Percentiles rank a stretch among this genome's conserved stretches.
Evolutionary conservation across 2,113 vertebrate genomes (phyloP).

Genomic region (Labeo catla): DNA sequence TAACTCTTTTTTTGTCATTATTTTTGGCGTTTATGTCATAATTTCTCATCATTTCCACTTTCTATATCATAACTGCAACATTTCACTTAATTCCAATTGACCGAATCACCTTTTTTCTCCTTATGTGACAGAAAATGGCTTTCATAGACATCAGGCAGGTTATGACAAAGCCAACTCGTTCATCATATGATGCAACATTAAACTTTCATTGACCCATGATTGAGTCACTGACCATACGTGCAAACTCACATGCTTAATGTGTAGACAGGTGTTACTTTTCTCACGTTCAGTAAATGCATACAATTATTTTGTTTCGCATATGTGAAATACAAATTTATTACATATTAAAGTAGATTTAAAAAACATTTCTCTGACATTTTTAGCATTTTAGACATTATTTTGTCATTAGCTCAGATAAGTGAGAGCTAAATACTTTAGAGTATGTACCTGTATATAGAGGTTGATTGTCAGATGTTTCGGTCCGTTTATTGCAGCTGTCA

Average conservation of each 20-base stretch:
- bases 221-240: constrained; percentile 8
- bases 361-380: not conserved
- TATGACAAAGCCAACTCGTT: not conserved
- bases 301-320: not conserved
- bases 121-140: not conserved
- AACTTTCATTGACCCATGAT: not conserved
- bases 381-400: not conserved
- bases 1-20: not conserved
- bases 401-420: not conserved
- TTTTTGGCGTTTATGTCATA: not conserved
- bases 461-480: not conserved
- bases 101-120: not conserved
- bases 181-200: not conserved
- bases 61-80: not conserved
- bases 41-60: not conserved
- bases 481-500: constrained; percentile 2
- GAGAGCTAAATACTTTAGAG: not conserved
- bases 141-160: not conserved
- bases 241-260: not conserved
- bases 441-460: not conserved
- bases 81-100: not conserved
- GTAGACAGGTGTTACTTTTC: no score
- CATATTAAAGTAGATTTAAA: not conserved
- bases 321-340: not conserved
- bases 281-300: not conserved